Conservation (phyloP, 2,797 vertebrate genomes). For the Hydrophis major region DNA sequence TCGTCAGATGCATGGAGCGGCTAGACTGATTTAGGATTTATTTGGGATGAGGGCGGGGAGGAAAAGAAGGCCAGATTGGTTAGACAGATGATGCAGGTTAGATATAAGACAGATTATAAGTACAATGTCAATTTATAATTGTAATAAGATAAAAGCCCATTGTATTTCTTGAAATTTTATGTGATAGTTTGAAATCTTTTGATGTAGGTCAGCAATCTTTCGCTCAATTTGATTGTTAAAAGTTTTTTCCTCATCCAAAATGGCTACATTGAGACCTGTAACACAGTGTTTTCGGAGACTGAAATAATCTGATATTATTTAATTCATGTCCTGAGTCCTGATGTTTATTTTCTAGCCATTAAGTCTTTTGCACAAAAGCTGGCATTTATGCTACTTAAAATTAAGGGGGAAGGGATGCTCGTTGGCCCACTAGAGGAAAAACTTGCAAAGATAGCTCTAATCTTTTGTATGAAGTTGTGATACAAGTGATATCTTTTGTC, state of each 20-base stretch:
- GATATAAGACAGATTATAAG: neutral
- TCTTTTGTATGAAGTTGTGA: neutral
- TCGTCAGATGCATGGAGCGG: neutral
- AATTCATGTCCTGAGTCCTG: neutral
- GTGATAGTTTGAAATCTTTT: neutral
- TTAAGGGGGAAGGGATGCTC: neutral
- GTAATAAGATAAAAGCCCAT: neutral
- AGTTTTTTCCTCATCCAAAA: rapidly evolving
- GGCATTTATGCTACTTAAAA: neutral
- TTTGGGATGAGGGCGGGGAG: neutral
- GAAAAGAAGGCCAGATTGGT: neutral
- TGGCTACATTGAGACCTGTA: neutral
- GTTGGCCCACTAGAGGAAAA: neutral
- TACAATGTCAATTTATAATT: neutral
- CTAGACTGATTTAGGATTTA: neutral
- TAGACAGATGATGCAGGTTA: neutral
- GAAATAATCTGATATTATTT: neutral
- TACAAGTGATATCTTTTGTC: neutral
- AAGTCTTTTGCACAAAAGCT: neutral
- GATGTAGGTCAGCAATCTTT: neutral
- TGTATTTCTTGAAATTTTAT: neutral
- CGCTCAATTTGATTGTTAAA: neutral
- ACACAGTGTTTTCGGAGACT: neutral
- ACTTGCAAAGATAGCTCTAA: neutral
- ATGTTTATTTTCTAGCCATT: neutral